Base-by-base conservation (phyloP, 1,140 invertebrate genomes). In the Stegodyphus mimosarum region DNA sequence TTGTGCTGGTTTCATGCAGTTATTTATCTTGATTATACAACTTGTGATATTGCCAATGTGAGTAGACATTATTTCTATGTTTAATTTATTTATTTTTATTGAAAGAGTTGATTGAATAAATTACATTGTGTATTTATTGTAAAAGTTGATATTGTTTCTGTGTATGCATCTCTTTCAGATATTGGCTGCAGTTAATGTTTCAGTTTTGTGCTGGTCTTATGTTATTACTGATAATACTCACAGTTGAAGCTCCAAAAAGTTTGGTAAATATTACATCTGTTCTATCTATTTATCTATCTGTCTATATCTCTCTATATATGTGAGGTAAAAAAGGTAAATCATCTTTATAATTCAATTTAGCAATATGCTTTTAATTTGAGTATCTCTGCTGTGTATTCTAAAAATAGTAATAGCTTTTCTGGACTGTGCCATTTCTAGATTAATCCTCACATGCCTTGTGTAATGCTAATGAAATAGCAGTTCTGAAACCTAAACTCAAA, bases 1-100 rank as follows among this genome's bases (percentile, higher is more conserved):
- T 53, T 96, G 95, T 91, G 94, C 95, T n/a, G 91, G 95, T 18
- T 90, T 95, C 67, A 93, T 96, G 81, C 94, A 90, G 15, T 70
- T 91, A n/a, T 88, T 90, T 66, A 89, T 91, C 7, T 87, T 88
- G 76, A 75, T 88, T 18, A 88, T 90, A 33, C 90, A 91, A 49
- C 67, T 90, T 7, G 90, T 94, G 48, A 93, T 95, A 52, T 94
- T 95, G 88, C 93, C 93, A 83, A 90, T 93, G 94, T 94, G 92
- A 92, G 94, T 93, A 90, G 90, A 17, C 18, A n/a, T 67, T 49
- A n/a, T 64, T 48, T 79, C 33, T 70, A 48, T 70, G 7, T 49
- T 48, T 48, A 11, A 10, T 60, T 60, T 60, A 10, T 60, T 60
- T 60, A 60, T 10, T 49, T 53, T 6, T 55, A 74, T 74, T n/a